Evolutionary conservation across 2,888 invertebrate genomes (phyloP).

Genomic region (Drosophila paranaensis): DNA sequence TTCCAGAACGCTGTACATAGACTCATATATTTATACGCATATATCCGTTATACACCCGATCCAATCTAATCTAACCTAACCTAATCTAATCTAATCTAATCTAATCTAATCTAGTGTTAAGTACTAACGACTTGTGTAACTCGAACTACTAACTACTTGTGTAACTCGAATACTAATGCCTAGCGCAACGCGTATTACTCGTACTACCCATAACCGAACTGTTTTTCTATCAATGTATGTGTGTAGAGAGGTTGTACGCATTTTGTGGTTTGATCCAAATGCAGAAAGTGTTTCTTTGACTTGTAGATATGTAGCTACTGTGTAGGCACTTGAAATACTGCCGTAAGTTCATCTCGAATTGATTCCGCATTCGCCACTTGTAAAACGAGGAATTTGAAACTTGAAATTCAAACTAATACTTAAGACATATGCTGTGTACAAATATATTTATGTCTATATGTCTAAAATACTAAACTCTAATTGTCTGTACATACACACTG

Average conservation of each 20-base stretch:
- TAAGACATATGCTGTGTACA: constrained; percentile 72
- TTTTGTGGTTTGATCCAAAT: constrained; percentile 31
- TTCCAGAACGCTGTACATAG: constrained; percentile 70
- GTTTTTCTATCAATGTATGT: constrained; percentile 30
- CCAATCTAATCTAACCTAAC: constrained; percentile 40
- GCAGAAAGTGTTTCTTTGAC: constrained; percentile 25
- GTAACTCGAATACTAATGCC: constrained; percentile 55
- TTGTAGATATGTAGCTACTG: constrained; percentile 19
- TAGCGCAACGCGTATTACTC: constrained; percentile 57
- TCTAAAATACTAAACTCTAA: constrained; percentile 52
- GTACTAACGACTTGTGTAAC: constrained; percentile 59
- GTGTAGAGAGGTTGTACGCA: constrained; percentile 55
- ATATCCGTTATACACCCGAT: constrained; percentile 45
- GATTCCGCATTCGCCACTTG: constrained; percentile 39
- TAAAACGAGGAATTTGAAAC: constrained; percentile 66
- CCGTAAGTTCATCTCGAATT: constrained; percentile 38
- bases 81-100: constrained; percentile 12
- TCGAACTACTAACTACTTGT: constrained; percentile 43
- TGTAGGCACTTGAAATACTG: constrained; percentile 52
- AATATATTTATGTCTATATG: constrained; percentile 69
- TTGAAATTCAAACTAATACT: constrained; percentile 47
- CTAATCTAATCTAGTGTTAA: constrained; percentile 50
- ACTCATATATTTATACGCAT: constrained; percentile 24
- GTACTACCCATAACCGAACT: constrained; percentile 37
- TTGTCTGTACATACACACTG: constrained; percentile 36